Evolutionary conservation across 2,797 vertebrate species (phyloP).

Genomic region (Micrastur ruficollis): DNA sequence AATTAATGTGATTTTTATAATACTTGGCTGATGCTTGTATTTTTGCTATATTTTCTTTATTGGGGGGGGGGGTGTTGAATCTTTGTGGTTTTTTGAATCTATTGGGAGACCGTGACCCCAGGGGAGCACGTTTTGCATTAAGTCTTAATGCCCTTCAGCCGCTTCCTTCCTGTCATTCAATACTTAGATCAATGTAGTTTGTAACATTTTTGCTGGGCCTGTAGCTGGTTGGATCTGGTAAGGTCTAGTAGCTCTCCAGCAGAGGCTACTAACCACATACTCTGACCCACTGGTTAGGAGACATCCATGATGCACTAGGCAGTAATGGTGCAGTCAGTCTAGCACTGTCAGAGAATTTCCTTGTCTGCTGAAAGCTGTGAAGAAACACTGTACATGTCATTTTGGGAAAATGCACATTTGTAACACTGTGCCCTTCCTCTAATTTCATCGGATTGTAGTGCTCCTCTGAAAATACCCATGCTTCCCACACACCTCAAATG

Average conservation of each 20-base stretch:
- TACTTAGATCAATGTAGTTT: neutral
- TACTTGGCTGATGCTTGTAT: slow-evolving; percentile 1
- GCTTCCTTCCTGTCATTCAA: neutral
- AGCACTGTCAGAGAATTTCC: neutral
- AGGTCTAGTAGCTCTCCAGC: neutral
- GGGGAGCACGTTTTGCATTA: neutral
- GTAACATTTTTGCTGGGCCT: neutral
- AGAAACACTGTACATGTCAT: neutral
- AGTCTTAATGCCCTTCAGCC: neutral
- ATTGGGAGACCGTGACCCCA: neutral
- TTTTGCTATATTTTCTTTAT: neutral
- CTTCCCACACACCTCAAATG: neutral
- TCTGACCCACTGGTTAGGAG: neutral
- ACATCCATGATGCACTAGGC: fast-evolving
- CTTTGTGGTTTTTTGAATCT: neutral
- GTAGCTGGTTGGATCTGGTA: neutral
- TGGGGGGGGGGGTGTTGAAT: neutral
- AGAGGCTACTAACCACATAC: neutral
- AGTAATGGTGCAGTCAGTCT: neutral
- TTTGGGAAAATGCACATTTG: neutral
- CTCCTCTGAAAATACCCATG: neutral
- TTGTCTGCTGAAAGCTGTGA: neutral
- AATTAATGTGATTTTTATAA: slow-evolving; percentile 56
- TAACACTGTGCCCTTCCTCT: neutral
- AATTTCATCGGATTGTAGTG: neutral